Percentiles rank a stretch among this genome's conserved stretches.
phyloP scores from a whole-genome alignment of 2,113 vertebrate species.

The Coryphaenoides rupestris region DNA sequence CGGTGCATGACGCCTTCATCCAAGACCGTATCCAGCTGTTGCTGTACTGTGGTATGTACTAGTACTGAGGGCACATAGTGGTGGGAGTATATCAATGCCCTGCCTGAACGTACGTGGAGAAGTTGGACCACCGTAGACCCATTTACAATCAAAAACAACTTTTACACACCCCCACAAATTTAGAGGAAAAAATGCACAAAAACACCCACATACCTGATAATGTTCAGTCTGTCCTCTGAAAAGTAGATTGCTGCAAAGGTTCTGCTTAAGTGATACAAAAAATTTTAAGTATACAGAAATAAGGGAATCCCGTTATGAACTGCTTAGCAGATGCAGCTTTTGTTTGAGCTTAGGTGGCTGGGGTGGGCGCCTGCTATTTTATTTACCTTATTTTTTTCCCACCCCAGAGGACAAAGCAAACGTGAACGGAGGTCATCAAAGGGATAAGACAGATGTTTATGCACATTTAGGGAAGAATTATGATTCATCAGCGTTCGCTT shows the following conservation, averaged over 20 bases:
- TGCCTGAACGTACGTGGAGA: too few relatives aligned
- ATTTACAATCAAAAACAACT: too few relatives aligned
- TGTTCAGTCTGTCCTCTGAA: conserved; percentile 38
- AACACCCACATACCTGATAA: conserved; percentile 31
- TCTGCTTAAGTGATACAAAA: conserved; percentile 75
- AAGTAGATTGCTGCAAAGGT: conserved; percentile 42
- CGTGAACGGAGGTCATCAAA: conserved; percentile 11
- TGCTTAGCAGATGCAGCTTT: conserved; percentile 42
- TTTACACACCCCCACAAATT: too few relatives aligned
- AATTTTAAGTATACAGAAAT: conserved; percentile 61
- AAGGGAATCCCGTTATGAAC: conserved; percentile 30
- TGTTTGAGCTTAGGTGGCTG: conserved; percentile 36
- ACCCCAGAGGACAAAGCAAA: neutral
- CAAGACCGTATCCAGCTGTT: conserved; percentile 86
- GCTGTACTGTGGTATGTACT: conserved; percentile 84
- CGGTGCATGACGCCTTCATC: conserved; percentile 67
- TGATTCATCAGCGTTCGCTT: neutral
- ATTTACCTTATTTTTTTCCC: neutral
- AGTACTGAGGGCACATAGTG: neutral
- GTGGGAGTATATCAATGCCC: neutral
- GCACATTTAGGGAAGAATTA: conserved; percentile 4
- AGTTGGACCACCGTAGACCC: too few relatives aligned
- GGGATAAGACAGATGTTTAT: neutral
- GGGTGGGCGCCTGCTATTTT: neutral
- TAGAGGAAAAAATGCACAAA: too few relatives aligned